Base-by-base conservation (phyloP, 2,888 invertebrate genomes). In the Hofmannophila pseudospretella region DNA sequence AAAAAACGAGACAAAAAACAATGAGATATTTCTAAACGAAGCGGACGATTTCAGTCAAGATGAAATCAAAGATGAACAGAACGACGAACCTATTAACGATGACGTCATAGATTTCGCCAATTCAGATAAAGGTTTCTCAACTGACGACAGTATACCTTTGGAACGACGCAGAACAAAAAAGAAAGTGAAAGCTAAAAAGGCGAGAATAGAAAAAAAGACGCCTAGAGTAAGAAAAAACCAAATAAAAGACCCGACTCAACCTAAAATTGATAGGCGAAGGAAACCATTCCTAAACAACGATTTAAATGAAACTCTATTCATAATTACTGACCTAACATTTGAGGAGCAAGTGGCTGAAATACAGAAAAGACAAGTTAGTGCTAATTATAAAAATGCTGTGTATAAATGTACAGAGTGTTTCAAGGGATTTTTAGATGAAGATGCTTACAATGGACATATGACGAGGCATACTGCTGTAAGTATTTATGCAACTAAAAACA, bases 231-330 rank as follows among this genome's bases (percentile, higher is more conserved):
- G 27, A 8, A 34, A 32, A 11, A 25, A 22, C 8, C 23, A 7
- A 7, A 20, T 23, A 3, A 44, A 43, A 2, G 41, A 47, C 0
- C 34, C 44, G 0, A 25, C 30, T 0, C 67, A 68, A 30, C 78
- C 76, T 0, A 80, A 80, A 38, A 64, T 80, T 0, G 80, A 79
- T 41, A 49, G 80, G 1, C 41, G 84, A 0, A 43, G 80, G 7
- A 81, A 77, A 27, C 84, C 82, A 0, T 78, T 84, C 30, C 32
- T 82, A 1, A 82, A 76, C 11, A 73, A 70, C 2, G 81, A 80
- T 41, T 35, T 82, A 1, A 82, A 74, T 11, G 81, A 81, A 38
- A 77, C 79, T 0, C 38, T 85, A 0, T 85, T 85, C 26, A 73
- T 74, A 0, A 74, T 82, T 0, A 75, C 68, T 0, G 71, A 80